Evolutionary conservation across 2,888 invertebrate genomes (phyloP), one percentile per base, ranked within the genome.

Genomic region (Archaeoteleia sp.): DNA sequence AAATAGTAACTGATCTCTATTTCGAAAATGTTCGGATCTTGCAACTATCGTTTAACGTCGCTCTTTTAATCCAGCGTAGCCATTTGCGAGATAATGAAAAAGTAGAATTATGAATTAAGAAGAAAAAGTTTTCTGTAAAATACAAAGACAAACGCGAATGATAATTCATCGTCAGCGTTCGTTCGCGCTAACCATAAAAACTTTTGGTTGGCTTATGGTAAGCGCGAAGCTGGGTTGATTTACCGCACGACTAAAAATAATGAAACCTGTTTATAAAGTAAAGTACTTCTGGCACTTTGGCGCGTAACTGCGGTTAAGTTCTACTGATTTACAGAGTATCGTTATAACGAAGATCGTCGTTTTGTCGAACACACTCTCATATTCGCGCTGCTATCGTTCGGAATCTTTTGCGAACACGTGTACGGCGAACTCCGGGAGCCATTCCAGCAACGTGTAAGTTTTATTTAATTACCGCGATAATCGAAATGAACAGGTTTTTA

Each of bases 231-330:
- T 14, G 35, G 37, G 53, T 69, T 74, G 73, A 74, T 72, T 73
- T 74, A 74, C 57, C 65, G 61, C 58, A 29, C 30, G 51, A 62
- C 51, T 60, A 70, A 73, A 71, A 73, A 73, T 73, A 71, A 74
- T 72, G 68, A 70, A 72, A 74, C 71, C 67, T 65, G 73, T 73
- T 73, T 74, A 70, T 67, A 69, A 69, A 69, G 72, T 72, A 67
- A 71, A 71, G 70, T 69, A 71, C 67, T 45, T 49, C 61, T 51
- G 51, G 53, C 58, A 48, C 60, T 48, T 63, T 67, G 35, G 45
- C 51, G 60, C 63, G 60, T 61, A 62, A 67, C 61, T 51, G 48
- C 58, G 61, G 51, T 48, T 53, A 49, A 68, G 63, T 62, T 58
- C 40, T 15, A 30, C 66, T 71, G 71, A 74, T 72, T 72, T 72